These are phyloP conservation scores for Drosophila parvula DNA, from an alignment of 1,140 invertebrate genomes.

Conservation along the genomic window DNA sequence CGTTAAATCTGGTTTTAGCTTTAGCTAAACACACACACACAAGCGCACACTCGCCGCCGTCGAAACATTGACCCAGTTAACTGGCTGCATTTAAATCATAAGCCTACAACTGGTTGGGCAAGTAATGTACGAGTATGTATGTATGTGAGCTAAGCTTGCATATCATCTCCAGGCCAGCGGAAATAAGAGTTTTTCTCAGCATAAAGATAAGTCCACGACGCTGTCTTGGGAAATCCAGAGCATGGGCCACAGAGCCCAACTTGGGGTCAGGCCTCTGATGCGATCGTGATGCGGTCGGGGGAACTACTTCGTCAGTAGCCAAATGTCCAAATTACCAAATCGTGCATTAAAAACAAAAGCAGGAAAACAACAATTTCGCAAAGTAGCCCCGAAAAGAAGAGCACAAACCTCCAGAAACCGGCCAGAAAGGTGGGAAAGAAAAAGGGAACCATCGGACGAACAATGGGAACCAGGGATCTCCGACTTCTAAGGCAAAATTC, in stretches of 20 bases:
- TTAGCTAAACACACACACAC: too few relatives aligned
- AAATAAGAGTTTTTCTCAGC: slow-evolving; percentile 39
- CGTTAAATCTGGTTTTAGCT: slow-evolving; percentile 50
- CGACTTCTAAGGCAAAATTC: slow-evolving; percentile 22
- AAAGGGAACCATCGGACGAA: slow-evolving; percentile 1
- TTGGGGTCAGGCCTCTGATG: slow-evolving; percentile 47
- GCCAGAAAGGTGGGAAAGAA: slow-evolving; percentile 4
- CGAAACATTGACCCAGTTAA: slow-evolving; percentile 58
- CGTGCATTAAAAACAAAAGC: slow-evolving; percentile 58
- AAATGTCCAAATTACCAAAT: slow-evolving; percentile 68
- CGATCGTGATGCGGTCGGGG: slow-evolving; percentile 68
- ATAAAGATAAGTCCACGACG: slow-evolving; percentile 20
- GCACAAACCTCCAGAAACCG: slow-evolving; percentile 9
- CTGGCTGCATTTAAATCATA: slow-evolving; percentile 54
- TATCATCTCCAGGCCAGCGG: slow-evolving; percentile 17
- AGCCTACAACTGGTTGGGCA: slow-evolving; percentile 49
- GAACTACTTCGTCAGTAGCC: slow-evolving; percentile 58
- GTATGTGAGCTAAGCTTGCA: slow-evolving; percentile 5
- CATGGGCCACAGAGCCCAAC: slow-evolving; percentile 17
- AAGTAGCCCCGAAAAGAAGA: slow-evolving; percentile 32
- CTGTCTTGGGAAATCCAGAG: slow-evolving; percentile 48
- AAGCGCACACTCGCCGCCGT: neutral
- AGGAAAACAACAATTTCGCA: slow-evolving; percentile 74
- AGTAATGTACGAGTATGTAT: slow-evolving; percentile 16
- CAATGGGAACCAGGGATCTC: slow-evolving; percentile 11